These are phyloP conservation scores for Ascaphus truei DNA, from an alignment of 2,113 vertebrate species.

Conservation along the genomic window DNA sequence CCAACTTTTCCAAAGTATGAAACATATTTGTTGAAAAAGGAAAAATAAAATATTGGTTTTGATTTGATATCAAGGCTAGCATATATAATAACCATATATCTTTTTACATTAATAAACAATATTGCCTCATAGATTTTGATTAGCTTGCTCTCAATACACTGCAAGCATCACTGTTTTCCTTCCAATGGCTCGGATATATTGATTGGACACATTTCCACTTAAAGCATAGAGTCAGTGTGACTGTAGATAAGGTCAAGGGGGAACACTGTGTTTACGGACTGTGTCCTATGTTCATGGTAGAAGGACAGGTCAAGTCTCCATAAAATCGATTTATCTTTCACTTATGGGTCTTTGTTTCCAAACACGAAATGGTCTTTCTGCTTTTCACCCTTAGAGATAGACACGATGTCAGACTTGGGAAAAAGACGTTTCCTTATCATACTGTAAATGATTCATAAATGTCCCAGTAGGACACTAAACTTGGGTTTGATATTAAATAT, in stretches of 20 bases:
- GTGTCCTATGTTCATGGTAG: constrained; percentile 27
- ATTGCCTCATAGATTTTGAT: neutral
- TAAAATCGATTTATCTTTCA: constrained; percentile 31
- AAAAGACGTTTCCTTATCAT: constrained; percentile 34
- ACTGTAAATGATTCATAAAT: constrained; percentile 64
- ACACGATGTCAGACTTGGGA: constrained; percentile 30
- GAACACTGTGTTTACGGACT: constrained; percentile 24
- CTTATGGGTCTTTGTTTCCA: constrained; percentile 16
- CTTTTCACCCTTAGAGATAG: constrained; percentile 23
- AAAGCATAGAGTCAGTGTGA: constrained; percentile 25
- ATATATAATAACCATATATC: too few relatives aligned
- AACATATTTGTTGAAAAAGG: too few relatives aligned
- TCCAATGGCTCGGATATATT: neutral
- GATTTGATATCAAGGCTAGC: too few relatives aligned
- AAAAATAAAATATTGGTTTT: too few relatives aligned
- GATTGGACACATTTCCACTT: constrained; percentile 31
- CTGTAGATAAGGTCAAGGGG: constrained; percentile 33
- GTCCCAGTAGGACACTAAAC: constrained; percentile 57
- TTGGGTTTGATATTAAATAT: constrained; percentile 26
- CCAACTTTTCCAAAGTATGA: too few relatives aligned
- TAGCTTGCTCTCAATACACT: neutral
- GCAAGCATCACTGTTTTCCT: neutral
- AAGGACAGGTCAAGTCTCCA: constrained; percentile 30
- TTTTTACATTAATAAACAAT: neutral
- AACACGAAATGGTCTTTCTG: constrained; percentile 28